Percentiles rank a stretch among this genome's conserved stretches.
phyloP scores from a whole-genome alignment of 1,140 invertebrate genomes.

The Drepana arcuata region DNA sequence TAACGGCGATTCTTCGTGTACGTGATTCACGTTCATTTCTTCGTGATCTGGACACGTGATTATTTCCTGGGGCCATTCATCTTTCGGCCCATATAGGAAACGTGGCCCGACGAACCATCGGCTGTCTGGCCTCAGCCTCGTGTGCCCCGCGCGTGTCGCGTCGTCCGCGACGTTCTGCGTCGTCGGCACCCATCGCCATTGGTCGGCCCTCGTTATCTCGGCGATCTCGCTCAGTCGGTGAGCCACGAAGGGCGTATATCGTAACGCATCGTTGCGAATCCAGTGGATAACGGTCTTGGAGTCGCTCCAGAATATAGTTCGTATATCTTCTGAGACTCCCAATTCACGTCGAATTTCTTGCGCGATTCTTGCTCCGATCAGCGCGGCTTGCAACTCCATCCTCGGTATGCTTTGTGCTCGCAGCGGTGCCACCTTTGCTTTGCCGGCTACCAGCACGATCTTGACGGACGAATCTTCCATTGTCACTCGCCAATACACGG shows the following conservation, averaged over 20 bases:
- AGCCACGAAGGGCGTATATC: slow-evolving; percentile 42
- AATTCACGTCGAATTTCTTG: slow-evolving; percentile 5
- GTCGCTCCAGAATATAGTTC: slow-evolving; percentile 37
- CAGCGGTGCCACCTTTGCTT: slow-evolving; percentile 24
- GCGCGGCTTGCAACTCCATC: slow-evolving; percentile 15
- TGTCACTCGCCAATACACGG: slow-evolving; percentile 20
- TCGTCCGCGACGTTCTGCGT: slow-evolving; percentile 22
- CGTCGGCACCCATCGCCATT: slow-evolving; percentile 30
- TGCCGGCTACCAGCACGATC: slow-evolving; percentile 9
- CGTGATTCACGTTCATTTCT: background rate
- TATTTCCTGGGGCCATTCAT: background rate
- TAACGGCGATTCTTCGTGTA: background rate
- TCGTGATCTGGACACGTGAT: background rate
- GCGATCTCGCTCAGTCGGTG: slow-evolving; percentile 47
- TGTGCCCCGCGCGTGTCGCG: slow-evolving; percentile 11
- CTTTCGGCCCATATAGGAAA: background rate
- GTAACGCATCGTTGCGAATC: slow-evolving; percentile 21
- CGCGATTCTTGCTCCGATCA: background rate
- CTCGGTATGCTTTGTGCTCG: slow-evolving; percentile 19
- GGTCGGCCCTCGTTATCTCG: slow-evolving; percentile 10
- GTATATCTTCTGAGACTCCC: background rate
- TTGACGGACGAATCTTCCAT: background rate
- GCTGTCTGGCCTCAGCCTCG: background rate
- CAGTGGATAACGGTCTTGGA: slow-evolving; percentile 32
- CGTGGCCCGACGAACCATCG: background rate